phyloP scores from a whole-genome alignment of 2,797 vertebrate species.

The Danio choprae region DNA sequence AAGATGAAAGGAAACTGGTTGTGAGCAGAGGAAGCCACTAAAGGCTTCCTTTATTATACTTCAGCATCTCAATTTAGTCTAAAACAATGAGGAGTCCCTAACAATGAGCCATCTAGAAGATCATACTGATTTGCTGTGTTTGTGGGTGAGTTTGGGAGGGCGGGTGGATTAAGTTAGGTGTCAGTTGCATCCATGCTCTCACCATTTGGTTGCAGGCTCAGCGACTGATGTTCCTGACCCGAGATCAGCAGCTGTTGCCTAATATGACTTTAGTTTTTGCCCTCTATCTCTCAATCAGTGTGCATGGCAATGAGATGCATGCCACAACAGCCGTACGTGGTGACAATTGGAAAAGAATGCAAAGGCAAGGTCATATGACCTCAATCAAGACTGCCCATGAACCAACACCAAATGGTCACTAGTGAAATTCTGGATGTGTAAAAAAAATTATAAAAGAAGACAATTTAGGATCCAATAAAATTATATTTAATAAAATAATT shows the following conservation, averaged over 20 bases:
- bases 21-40: constrained; percentile 54
- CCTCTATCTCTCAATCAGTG: constrained; percentile 57
- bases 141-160: constrained; percentile 18
- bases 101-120: constrained; percentile 21
- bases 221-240: constrained; percentile 41
- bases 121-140: constrained; percentile 26
- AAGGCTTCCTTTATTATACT: constrained; percentile 35
- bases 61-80: constrained; percentile 20
- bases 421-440: too few species aligned
- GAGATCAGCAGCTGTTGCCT: constrained; percentile 61
- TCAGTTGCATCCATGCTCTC: constrained; percentile 25
- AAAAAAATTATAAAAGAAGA: too few species aligned
- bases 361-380: constrained; percentile 32
- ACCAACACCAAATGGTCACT: not conserved
- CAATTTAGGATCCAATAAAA: too few species aligned
- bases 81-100: constrained; percentile 11
- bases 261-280: constrained; percentile 62
- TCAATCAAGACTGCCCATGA: not conserved
- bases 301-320: constrained; percentile 57
- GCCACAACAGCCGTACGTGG: constrained; percentile 57
- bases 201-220: constrained; percentile 57
- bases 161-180: constrained; percentile 45
- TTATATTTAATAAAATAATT: too few species aligned
- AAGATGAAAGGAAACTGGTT: constrained; percentile 61
- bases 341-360: constrained; percentile 47